Evolutionary conservation across 2,113 vertebrate species (phyloP).

Genomic region (Gobius niger): DNA sequence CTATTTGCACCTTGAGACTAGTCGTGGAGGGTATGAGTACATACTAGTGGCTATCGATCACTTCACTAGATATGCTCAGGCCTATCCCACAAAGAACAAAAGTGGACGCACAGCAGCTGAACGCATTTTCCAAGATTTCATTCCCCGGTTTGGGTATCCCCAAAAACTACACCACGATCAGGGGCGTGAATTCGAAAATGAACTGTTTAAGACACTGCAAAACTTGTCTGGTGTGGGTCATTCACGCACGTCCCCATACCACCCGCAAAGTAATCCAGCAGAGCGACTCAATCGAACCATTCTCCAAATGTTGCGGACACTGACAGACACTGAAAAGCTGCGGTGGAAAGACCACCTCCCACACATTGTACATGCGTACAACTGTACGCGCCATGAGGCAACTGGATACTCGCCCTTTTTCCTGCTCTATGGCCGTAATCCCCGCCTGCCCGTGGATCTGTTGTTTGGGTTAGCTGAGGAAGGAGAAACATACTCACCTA

Average conservation of each 20-base stretch:
- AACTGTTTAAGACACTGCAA: constrained; percentile 7
- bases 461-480: constrained; percentile 1
- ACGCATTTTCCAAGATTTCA: constrained; percentile 3
- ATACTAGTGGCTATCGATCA: background rate
- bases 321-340: constrained; percentile 10
- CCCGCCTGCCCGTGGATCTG: constrained; percentile 8
- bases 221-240: background rate
- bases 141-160: too few relatives aligned
- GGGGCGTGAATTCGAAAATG: constrained; percentile 20
- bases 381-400: constrained; percentile 4
- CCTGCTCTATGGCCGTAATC: constrained; percentile 12
- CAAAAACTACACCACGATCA: constrained; percentile 20
- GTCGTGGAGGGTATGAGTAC: too few relatives aligned
- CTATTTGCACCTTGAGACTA: too few relatives aligned
- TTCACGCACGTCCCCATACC: background rate
- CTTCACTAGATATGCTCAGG: background rate
- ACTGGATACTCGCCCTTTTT: background rate
- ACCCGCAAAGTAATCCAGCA: too few relatives aligned
- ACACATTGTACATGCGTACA: background rate
- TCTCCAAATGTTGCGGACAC: constrained; percentile 8
- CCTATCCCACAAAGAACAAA: too few relatives aligned
- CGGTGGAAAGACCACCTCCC: constrained; percentile 20
- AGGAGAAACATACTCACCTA: background rate
- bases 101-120: background rate
- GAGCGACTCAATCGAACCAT: constrained; percentile 1